A percentile compares a stretch with the other conserved stretches of the same genome.
Evolutionary conservation across 2,797 vertebrate genomes (phyloP).

Genomic region (Molossus molossus): DNA sequence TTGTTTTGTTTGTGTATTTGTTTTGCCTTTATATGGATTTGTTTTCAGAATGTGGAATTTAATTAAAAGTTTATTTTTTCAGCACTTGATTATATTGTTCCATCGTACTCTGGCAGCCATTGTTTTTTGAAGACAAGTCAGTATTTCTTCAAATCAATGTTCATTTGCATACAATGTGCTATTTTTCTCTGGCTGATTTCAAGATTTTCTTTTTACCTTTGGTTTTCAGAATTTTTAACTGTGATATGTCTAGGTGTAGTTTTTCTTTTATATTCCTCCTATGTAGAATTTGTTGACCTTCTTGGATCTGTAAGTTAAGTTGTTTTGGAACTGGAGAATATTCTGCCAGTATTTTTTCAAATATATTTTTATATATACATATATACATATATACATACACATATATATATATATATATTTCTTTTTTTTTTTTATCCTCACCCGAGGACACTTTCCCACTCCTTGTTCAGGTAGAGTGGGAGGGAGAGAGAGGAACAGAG

Average conservation of each 20-base stretch:
- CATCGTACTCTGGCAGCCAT: not conserved
- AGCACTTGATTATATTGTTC: not conserved
- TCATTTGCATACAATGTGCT: not conserved
- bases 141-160: not conserved
- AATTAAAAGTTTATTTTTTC: not conserved
- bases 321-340: not conserved
- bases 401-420: no score
- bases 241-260: not conserved
- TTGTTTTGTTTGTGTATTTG: not conserved
- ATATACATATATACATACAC: no score
- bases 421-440: no score
- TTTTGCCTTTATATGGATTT: not conserved
- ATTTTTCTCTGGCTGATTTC: not conserved
- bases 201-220: conserved; percentile 16
- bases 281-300: not conserved
- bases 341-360: not conserved
- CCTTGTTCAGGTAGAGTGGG: no score
- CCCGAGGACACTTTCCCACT: no score
- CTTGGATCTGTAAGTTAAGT: not conserved
- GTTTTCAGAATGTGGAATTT: not conserved
- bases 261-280: not conserved
- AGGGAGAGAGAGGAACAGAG: no score
- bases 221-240: not conserved
- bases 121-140: not conserved
- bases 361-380: not conserved